Percentiles rank a stretch among this genome's conserved stretches.
phyloP scores from a whole-genome alignment of 64 coral and sea anemone species.

The Montipora foliosa region DNA sequence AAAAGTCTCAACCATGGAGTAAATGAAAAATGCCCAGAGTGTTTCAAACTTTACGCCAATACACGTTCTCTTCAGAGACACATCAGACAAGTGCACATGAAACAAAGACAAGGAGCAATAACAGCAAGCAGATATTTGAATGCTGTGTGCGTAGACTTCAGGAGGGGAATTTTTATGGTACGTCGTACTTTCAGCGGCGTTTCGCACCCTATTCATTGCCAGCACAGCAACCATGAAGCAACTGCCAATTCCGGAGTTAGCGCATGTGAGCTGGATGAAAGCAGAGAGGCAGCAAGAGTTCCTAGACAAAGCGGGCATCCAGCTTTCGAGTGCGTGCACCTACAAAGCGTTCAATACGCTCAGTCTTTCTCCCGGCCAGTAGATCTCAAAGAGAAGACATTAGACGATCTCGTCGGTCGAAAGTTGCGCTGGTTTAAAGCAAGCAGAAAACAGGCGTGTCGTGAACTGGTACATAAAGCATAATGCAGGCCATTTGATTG shows the following conservation, averaged over 20 bases:
- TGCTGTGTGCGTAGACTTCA: slow-evolving; percentile 18
- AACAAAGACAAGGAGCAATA: not conserved
- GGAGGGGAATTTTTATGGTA: slow-evolving; percentile 18
- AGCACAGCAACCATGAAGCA: not conserved
- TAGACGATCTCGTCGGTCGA: slow-evolving; percentile 6
- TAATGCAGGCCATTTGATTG: too few relatives aligned
- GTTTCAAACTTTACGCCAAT: not conserved
- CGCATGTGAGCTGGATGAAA: slow-evolving; percentile 14
- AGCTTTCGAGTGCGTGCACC: slow-evolving; percentile 27
- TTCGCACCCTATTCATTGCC: slow-evolving; percentile 22
- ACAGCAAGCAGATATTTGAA: slow-evolving; percentile 3
- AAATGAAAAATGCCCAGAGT: not conserved
- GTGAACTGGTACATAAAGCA: too few relatives aligned
- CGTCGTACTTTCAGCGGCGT: slow-evolving; percentile 1
- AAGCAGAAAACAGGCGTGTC: slow-evolving; percentile 1
- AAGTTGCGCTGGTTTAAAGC: slow-evolving; percentile 17
- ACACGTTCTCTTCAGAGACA: slow-evolving; percentile 4
- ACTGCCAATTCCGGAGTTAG: not conserved
- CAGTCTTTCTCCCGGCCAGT: not conserved
- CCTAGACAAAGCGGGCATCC: slow-evolving; percentile 1
- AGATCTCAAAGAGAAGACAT: not conserved
- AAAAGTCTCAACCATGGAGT: too few relatives aligned
- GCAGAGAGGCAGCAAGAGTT: slow-evolving; percentile 14
- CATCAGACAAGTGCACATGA: slow-evolving; percentile 18
- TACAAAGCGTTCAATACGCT: slow-evolving; percentile 14